These are phyloP conservation scores for Struthidea cinerea DNA, from an alignment of 2,113 vertebrate species.

Conservation along the genomic window DNA sequence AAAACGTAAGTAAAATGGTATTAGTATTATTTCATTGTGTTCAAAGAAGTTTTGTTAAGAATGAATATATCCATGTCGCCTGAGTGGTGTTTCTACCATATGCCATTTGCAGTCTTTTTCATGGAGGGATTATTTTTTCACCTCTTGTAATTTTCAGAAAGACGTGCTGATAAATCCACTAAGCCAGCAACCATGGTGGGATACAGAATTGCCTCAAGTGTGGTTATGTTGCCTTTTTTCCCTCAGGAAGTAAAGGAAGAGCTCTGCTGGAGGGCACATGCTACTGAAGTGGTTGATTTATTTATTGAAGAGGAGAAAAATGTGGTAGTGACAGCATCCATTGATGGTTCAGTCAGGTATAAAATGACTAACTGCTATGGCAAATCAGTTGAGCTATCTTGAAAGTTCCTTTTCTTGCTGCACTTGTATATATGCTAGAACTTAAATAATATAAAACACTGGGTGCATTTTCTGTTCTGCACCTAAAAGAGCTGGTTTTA, in stretches of 20 bases:
- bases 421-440: neutral
- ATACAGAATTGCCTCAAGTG: neutral
- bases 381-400: neutral
- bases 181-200: neutral
- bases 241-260: conserved; percentile 67
- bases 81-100: neutral
- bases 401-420: neutral
- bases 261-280: conserved; percentile 67
- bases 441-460: neutral
- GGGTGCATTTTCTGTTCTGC: neutral
- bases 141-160: neutral
- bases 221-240: neutral
- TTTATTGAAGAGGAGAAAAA: conserved; percentile 66
- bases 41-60: neutral
- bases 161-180: neutral
- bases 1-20: neutral
- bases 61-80: neutral
- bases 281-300: conserved; percentile 58
- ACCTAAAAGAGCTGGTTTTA: neutral
- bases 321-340: conserved; percentile 64
- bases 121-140: neutral
- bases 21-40: neutral
- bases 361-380: neutral
- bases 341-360: conserved; percentile 72
- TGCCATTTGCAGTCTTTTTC: neutral